A percentile compares a stretch with the other conserved stretches of the same genome.
These are phyloP conservation scores for Heteronetta atricapilla DNA, from an alignment of 2,113 vertebrate genomes.

Conservation along the genomic window DNA sequence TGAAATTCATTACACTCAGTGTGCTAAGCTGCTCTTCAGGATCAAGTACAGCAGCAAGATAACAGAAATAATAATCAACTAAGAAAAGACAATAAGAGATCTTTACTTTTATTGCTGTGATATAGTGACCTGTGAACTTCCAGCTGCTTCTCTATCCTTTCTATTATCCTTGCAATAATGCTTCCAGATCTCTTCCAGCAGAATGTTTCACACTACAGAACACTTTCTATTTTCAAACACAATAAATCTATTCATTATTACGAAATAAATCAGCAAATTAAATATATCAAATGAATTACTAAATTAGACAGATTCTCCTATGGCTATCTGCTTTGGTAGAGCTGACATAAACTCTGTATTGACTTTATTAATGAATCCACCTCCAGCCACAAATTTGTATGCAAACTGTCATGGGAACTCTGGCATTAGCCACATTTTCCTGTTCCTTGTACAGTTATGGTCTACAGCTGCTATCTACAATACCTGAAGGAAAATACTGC, in stretches of 20 bases:
- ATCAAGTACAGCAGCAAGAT: neutral
- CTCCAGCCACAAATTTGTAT: conserved; percentile 52
- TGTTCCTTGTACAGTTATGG: conserved; percentile 1
- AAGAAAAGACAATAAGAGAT: neutral
- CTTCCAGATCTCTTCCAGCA: neutral
- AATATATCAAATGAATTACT: conserved; percentile 7
- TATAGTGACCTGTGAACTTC: neutral
- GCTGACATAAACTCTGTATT: conserved; percentile 22
- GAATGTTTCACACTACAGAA: neutral
- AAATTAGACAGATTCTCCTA: conserved; percentile 53
- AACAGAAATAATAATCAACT: neutral
- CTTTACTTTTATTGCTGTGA: neutral
- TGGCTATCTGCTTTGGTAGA: conserved; percentile 25
- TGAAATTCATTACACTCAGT: neutral
- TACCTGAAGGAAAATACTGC: neutral
- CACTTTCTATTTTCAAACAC: conserved; percentile 9
- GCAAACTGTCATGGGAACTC: conserved; percentile 35
- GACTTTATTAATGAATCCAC: conserved; percentile 70
- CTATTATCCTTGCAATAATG: neutral
- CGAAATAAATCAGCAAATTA: conserved; percentile 52
- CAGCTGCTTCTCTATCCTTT: neutral
- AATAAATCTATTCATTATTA: conserved; percentile 23
- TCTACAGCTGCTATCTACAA: neutral
- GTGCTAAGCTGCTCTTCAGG: neutral
- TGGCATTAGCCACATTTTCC: conserved; percentile 27